Percentiles rank a stretch among this genome's conserved stretches.
Evolutionary conservation across 2,797 vertebrate genomes (phyloP).

Genomic region (Pampus argenteus): DNA sequence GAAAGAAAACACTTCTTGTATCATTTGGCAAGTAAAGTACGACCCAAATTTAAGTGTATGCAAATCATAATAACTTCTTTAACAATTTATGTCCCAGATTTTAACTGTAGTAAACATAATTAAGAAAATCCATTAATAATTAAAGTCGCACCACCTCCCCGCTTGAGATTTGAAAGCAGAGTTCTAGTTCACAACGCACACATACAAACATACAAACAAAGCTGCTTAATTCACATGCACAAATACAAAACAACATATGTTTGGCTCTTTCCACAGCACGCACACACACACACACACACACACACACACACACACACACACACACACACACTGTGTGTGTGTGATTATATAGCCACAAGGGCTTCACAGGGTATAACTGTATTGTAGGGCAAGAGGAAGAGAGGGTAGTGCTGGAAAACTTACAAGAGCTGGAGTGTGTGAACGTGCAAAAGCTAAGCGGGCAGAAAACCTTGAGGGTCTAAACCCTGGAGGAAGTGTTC

Average conservation of each 20-base stretch:
- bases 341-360: conserved; percentile 30
- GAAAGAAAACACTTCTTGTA: conserved; percentile 1
- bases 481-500: conserved; percentile 18
- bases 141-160: conserved; percentile 20
- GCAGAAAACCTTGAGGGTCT: conserved; percentile 40
- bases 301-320: not conserved
- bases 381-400: conserved; percentile 6
- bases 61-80: conserved; percentile 35
- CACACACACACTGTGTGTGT: too few relatives aligned
- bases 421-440: not conserved
- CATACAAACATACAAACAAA: conserved; percentile 32
- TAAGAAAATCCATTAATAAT: conserved; percentile 60
- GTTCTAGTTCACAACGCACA: conserved; percentile 14
- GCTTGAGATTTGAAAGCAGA: conserved; percentile 11
- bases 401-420: conserved; percentile 14
- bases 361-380: conserved; percentile 15
- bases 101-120: conserved; percentile 53
- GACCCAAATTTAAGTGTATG: conserved; percentile 32
- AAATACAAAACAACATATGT: conserved; percentile 9
- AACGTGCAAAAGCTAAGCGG: conserved; percentile 3
- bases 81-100: conserved; percentile 56
- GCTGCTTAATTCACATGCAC: conserved; percentile 27
- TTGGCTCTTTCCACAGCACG: not conserved
- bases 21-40: conserved; percentile 21
- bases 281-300: not conserved